A percentile compares a stretch with the other conserved stretches of the same genome.
Conservation (phyloP, 1,140 invertebrate species). For the Limonius californicus region DNA sequence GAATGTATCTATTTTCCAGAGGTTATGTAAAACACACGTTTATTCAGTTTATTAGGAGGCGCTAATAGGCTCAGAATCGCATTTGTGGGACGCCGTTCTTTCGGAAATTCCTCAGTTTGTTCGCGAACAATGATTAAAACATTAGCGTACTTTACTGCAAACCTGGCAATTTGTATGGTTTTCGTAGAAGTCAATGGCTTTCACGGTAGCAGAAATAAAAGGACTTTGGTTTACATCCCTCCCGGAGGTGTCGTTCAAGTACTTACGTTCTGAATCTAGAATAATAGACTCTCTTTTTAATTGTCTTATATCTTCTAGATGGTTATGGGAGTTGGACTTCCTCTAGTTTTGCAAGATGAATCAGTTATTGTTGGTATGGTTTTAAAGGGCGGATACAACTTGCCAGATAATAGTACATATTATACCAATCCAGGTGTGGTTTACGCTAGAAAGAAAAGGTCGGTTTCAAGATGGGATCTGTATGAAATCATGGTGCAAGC, state of each 20-base stretch:
- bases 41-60: too few species aligned
- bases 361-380: constrained; percentile 61
- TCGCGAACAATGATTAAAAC: background rate
- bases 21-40: too few species aligned
- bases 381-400: constrained; percentile 58
- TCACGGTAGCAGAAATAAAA: background rate
- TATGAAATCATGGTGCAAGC: constrained; percentile 52
- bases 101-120: background rate
- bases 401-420: constrained; percentile 58
- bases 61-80: too few species aligned
- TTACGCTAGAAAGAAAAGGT: constrained; percentile 47
- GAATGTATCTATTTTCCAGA: too few species aligned
- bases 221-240: constrained; percentile 9
- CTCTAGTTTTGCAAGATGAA: constrained; percentile 58
- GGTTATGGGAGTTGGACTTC: constrained; percentile 63
- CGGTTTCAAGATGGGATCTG: constrained; percentile 56
- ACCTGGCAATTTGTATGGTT: background rate
- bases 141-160: background rate
- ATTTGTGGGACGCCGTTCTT: too few species aligned
- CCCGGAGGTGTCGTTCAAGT: constrained; percentile 12
- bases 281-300: background rate
- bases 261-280: background rate
- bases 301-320: constrained; percentile 48
- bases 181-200: background rate
- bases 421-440: constrained; percentile 56